phyloP scores from a whole-genome alignment of 2,113 vertebrate genomes.

The Bucco capensis region DNA sequence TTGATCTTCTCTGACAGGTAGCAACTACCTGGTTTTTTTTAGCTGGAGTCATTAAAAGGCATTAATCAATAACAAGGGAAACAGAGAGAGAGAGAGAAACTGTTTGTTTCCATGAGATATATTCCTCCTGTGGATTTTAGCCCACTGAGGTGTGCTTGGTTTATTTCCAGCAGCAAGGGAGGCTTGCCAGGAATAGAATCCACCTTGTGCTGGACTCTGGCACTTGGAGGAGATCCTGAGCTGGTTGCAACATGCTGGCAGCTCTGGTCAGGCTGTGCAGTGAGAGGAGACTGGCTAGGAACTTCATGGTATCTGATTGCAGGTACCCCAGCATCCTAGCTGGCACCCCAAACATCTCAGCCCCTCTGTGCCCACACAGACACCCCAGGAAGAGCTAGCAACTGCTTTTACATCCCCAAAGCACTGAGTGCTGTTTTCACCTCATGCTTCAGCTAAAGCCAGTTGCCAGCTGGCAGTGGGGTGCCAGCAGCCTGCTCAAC shows the following conservation, averaged over 20 bases:
- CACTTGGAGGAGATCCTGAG: constrained; percentile 10
- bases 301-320: not conserved
- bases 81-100: not conserved
- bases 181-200: constrained; percentile 6
- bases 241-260: not conserved
- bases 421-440: not conserved
- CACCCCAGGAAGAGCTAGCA: not conserved
- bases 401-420: not conserved
- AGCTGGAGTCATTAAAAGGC: constrained; percentile 33
- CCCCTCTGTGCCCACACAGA: not conserved
- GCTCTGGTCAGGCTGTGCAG: not conserved
- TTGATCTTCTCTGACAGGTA: constrained; percentile 15
- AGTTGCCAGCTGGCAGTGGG: not conserved
- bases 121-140: not conserved
- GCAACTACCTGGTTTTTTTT: constrained; percentile 3
- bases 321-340: not conserved
- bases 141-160: fast-evolving
- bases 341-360: not conserved
- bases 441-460: fast-evolving
- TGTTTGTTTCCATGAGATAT: not conserved
- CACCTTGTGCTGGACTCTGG: not conserved
- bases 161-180: not conserved
- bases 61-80: constrained; percentile 22
- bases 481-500: not conserved
- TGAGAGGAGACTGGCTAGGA: not conserved